These are phyloP conservation scores for Gulo gulo DNA, from an alignment of 2,113 vertebrate species.

Conservation along the genomic window DNA sequence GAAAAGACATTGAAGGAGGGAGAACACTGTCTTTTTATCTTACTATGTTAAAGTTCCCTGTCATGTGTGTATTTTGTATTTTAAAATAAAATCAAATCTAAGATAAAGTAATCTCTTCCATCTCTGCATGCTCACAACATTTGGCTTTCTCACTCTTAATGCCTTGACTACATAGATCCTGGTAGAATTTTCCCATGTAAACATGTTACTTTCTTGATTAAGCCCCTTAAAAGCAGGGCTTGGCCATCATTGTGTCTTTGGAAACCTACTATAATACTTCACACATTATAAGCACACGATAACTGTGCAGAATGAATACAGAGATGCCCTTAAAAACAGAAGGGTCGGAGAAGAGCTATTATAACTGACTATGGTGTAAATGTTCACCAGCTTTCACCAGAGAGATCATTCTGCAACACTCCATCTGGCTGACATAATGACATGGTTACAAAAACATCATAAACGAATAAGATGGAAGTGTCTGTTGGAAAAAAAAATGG, in stretches of 20 bases:
- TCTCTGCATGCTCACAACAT: neutral
- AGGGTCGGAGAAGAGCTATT: neutral
- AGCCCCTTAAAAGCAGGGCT: neutral
- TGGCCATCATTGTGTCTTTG: neutral
- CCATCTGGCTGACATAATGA: neutral
- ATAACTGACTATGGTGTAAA: neutral
- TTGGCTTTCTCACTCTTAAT: neutral
- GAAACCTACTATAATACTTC: neutral
- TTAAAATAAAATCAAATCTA: neutral
- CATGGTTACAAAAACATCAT: neutral
- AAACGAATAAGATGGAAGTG: neutral
- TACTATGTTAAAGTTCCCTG: neutral
- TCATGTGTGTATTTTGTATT: neutral
- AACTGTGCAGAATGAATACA: neutral
- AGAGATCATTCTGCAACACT: neutral
- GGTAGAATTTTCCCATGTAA: neutral
- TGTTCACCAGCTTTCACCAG: neutral
- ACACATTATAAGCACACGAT: neutral
- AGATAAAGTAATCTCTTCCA: neutral
- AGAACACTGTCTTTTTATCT: neutral
- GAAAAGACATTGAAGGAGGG: neutral
- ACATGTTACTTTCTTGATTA: neutral
- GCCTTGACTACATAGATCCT: neutral
- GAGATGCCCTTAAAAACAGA: neutral
- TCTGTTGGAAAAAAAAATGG: neutral